A percentile compares a stretch with the other conserved stretches of the same genome.
Evolutionary conservation across 2,888 invertebrate species (phyloP).

Genomic region (Lydus trimaculatus): DNA sequence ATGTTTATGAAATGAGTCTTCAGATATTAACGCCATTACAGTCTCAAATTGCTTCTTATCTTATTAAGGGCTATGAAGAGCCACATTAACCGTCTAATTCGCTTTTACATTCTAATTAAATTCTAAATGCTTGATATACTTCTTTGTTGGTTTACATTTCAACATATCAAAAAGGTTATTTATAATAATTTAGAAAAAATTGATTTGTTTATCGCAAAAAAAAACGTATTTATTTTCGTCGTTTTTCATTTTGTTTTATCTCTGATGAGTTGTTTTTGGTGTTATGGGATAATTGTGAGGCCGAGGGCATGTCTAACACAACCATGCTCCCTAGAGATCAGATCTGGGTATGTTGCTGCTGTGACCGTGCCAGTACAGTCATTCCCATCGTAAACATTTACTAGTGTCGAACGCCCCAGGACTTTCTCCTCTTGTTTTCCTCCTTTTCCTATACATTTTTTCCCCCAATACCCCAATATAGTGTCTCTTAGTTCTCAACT

Average conservation of each 20-base stretch:
- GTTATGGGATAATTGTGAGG: not conserved
- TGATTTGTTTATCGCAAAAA: too few species aligned
- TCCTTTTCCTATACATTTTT: not conserved
- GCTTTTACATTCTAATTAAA: slow-evolving; percentile 58
- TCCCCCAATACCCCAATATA: not conserved
- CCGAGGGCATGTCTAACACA: slow-evolving; percentile 1
- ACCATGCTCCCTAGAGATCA: not conserved
- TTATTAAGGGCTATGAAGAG: slow-evolving; percentile 59
- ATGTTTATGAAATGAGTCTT: slow-evolving; percentile 61
- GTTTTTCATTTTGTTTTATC: not conserved
- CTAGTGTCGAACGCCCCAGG: not conserved
- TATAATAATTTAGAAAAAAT: too few species aligned
- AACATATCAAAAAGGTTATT: too few species aligned
- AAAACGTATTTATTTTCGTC: not conserved
- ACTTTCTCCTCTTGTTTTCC: not conserved
- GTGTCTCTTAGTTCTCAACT: not conserved
- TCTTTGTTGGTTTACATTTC: slow-evolving; percentile 2
- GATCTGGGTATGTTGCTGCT: slow-evolving; percentile 1
- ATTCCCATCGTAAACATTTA: slow-evolving; percentile 5
- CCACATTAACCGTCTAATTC: slow-evolving; percentile 59
- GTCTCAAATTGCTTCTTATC: slow-evolving; percentile 61
- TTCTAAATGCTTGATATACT: slow-evolving; percentile 37
- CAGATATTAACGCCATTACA: slow-evolving; percentile 59
- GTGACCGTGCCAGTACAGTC: not conserved
- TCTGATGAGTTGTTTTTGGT: not conserved